Evolutionary conservation across 92 coral and sea anemone genomes (phyloP).

Genomic region (Nematostella vectensis): DNA sequence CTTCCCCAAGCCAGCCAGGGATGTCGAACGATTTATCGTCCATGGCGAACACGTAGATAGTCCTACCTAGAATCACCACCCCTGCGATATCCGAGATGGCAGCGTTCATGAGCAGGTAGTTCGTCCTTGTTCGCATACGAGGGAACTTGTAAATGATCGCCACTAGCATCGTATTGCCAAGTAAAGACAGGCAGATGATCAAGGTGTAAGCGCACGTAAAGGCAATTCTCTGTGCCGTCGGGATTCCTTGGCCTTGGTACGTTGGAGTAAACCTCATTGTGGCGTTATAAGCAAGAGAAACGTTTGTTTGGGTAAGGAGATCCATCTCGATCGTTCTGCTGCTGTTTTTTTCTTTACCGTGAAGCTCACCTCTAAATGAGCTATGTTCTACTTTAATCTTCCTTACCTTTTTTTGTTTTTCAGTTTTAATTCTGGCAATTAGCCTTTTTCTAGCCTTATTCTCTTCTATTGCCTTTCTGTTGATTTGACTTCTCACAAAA

Average conservation of each 20-base stretch:
- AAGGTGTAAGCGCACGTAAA: not conserved
- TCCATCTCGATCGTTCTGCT: too few relatives aligned
- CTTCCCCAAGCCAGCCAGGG: constrained; percentile 1
- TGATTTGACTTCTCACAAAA: too few relatives aligned
- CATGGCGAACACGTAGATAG: not conserved
- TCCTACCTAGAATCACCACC: not conserved
- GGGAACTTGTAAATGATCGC: not conserved
- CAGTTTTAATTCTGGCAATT: too few relatives aligned
- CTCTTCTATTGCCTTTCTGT: too few relatives aligned
- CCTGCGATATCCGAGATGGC: not conserved
- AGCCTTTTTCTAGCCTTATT: too few relatives aligned
- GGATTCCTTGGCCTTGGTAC: not conserved
- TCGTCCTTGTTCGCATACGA: not conserved
- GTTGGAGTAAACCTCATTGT: too few relatives aligned
- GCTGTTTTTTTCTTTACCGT: too few relatives aligned
- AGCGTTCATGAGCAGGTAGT: not conserved
- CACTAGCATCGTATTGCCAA: not conserved
- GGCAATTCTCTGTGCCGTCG: not conserved
- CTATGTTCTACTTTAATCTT: too few relatives aligned
- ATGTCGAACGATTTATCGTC: not conserved
- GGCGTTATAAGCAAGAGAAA: too few relatives aligned
- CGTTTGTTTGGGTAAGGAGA: too few relatives aligned
- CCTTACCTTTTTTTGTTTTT: too few relatives aligned
- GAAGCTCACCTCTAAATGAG: too few relatives aligned
- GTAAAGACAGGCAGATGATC: not conserved